These are phyloP conservation scores for Mesochorus sp. DNA, from an alignment of 2,888 invertebrate species.

Conservation along the genomic window DNA sequence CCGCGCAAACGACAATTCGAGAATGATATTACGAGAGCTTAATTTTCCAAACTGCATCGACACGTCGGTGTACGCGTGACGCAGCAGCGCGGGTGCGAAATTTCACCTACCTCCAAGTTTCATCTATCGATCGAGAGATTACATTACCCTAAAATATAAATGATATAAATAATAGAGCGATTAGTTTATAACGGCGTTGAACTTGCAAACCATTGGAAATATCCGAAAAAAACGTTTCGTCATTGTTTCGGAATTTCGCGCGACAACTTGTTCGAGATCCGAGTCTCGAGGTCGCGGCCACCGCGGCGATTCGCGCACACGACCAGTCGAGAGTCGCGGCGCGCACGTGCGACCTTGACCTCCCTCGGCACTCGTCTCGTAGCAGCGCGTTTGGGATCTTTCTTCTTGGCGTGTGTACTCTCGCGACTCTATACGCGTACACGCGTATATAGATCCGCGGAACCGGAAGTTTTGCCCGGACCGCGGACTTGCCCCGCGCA, in stretches of 20 bases:
- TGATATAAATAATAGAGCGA: too few species aligned
- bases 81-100: too few species aligned
- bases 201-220: too few species aligned
- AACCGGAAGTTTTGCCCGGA: conserved; percentile 25
- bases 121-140: too few species aligned
- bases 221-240: too few species aligned
- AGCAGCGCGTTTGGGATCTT: conserved; percentile 4
- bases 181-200: too few species aligned
- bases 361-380: conserved; percentile 47
- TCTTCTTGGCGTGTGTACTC: not conserved
- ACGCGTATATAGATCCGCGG: not conserved
- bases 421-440: conserved; percentile 22
- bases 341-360: conserved; percentile 65
- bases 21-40: conserved; percentile 1
- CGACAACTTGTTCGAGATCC: conserved; percentile 49
- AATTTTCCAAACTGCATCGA: too few species aligned
- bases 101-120: too few species aligned
- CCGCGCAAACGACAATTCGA: too few species aligned
- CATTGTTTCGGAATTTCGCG: too few species aligned
- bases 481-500: not conserved
- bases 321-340: conserved; percentile 42
- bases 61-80: too few species aligned
- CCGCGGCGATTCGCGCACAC: conserved; percentile 67
- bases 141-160: too few species aligned
- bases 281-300: conserved; percentile 66